phyloP scores from a whole-genome alignment of 2,888 invertebrate species.

The Rhopalosiphum nymphaeae region DNA sequence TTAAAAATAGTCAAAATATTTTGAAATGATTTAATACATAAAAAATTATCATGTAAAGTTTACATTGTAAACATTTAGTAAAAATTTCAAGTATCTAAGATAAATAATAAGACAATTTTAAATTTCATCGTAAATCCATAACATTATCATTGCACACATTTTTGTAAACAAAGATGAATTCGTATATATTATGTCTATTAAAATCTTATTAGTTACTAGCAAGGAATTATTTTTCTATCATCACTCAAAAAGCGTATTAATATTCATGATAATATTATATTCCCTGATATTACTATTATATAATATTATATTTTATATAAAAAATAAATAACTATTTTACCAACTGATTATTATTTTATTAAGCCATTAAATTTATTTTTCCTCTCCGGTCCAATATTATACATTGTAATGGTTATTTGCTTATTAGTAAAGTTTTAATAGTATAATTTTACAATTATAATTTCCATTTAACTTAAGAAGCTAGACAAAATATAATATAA shows the following conservation, averaged over 20 bases:
- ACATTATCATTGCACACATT: neutral
- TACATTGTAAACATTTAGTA: too few relatives aligned
- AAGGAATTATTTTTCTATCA: neutral
- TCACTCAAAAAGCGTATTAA: neutral
- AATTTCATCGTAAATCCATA: too few relatives aligned
- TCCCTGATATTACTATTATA: too few relatives aligned
- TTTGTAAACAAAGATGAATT: neutral
- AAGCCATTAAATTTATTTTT: neutral
- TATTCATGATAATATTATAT: too few relatives aligned
- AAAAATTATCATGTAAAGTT: too few relatives aligned
- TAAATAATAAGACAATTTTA: too few relatives aligned
- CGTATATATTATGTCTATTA: neutral
- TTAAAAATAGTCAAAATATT: too few relatives aligned
- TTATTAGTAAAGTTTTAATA: neutral
- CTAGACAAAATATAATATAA: neutral
- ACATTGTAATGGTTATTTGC: neutral
- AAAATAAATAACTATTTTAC: neutral
- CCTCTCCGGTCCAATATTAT: neutral
- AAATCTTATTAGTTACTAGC: neutral
- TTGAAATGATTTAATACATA: too few relatives aligned
- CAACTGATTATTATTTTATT: neutral
- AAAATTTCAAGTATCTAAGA: too few relatives aligned
- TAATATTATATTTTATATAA: neutral
- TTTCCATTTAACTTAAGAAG: neutral
- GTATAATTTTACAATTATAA: neutral